Evolutionary conservation across 2,888 invertebrate species (phyloP).

Genomic region (Arctia plantaginis): DNA sequence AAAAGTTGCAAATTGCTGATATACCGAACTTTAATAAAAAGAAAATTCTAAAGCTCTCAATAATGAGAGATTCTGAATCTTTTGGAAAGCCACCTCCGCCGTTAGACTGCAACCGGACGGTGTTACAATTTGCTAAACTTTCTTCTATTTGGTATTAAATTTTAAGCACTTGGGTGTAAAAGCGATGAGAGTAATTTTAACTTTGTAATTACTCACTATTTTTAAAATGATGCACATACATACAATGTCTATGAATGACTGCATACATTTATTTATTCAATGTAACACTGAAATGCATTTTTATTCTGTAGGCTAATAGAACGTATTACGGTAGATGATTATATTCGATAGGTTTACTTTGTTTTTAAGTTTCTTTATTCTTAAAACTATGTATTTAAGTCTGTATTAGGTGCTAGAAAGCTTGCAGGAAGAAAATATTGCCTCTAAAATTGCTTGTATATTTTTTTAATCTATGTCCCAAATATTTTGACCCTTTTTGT

Average conservation of each 20-base stretch:
- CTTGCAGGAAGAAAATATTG: slow-evolving; percentile 6
- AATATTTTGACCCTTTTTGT: background rate
- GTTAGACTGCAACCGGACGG: background rate
- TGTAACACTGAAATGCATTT: slow-evolving; percentile 45
- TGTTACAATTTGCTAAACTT: background rate
- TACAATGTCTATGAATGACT: slow-evolving; percentile 9
- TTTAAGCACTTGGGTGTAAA: background rate
- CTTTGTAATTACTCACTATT: background rate
- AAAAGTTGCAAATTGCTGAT: background rate
- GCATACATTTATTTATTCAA: slow-evolving; percentile 35
- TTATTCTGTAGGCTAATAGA: slow-evolving; percentile 33
- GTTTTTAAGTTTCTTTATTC: slow-evolving; percentile 22
- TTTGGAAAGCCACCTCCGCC: background rate
- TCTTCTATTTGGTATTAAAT: background rate
- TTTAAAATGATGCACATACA: background rate
- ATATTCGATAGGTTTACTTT: slow-evolving; percentile 33
- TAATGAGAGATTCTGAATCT: background rate
- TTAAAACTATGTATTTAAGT: slow-evolving; percentile 31
- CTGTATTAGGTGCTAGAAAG: slow-evolving; percentile 15
- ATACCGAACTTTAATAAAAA: background rate
- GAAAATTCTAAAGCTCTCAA: background rate
- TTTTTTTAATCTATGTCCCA: background rate
- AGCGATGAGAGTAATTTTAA: background rate
- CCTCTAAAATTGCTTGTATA: slow-evolving; percentile 24
- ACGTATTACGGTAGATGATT: slow-evolving; percentile 23